Evolutionary conservation across 1,140 invertebrate genomes (phyloP), one percentile per base, ranked within the genome.

Genomic region (Eumeta japonica): DNA sequence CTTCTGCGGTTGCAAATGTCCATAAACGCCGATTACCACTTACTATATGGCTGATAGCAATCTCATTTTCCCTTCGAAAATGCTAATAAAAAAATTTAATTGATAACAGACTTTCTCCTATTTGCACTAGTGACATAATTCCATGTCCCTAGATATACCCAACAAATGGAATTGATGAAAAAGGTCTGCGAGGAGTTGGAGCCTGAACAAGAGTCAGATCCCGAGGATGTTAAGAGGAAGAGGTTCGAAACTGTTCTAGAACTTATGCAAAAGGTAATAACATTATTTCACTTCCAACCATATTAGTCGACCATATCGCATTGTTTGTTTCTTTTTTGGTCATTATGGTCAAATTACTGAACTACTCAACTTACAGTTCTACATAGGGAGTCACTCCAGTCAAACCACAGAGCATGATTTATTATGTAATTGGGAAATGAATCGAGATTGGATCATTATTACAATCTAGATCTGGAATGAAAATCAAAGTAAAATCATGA

Each of bases 151-250:
- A 81, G 83, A 43, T 94, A 87, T 62, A 79, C 79, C 15, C 83
- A 86, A 46, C 92, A 96, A 58, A 79, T 85, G 37, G 76, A 83
- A 34, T 62, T 93, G 1, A 92, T 94, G 81, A 74, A 81, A 52
- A 67, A 86, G 46, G 81, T 88, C 1, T 88, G 89, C 52, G 63
- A 56, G 0, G 88, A 91, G 55, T 80, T 92, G 48, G 89, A 93
- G 53, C 72, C 76, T 2, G 91, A 94, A 58, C 79, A 76, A 20
- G 78, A 83, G 1, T 75, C 76, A 1, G 89, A 93, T 52, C 66
- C 79, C n/a, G 79, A 83, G 0, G 81, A 86, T 10, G 75, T 83
- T 0, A 93, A 94, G 56, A 81, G 83, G 37, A 78, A 82, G 41
- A 78, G 90, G 49, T 94, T 93, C 60, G 85, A 89, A 30, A 79